Base-by-base conservation (phyloP, 2,113 vertebrate species). In the Morone saxatilis region DNA sequence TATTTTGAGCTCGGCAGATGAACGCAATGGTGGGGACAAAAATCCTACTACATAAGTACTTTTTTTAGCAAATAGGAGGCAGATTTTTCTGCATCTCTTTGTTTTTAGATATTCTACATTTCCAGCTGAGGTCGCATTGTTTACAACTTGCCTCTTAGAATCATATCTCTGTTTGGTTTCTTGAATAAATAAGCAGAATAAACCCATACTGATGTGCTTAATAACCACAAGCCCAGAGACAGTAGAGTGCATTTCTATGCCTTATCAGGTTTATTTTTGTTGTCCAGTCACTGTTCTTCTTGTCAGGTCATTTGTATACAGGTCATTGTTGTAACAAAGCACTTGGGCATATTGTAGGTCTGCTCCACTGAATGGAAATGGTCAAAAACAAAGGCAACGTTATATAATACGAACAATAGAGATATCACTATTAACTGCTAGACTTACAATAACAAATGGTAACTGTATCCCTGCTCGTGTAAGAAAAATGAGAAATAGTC, bases 401-500 rank as follows among this genome's bases (percentile, higher is more conserved):
- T 88, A 81, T 86, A 88, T 83, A 71, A 87, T 60, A 90, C 51
- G 60, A 93, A 87, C 83, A 84, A 88, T 85, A 89, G 81, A 92
- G 80, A 83, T 74, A 85, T 80, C 88, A 75, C 88, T 88, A 87
- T 86, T 79, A 92, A 91, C 78, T 79, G 85, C 89, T 88, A 88
- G 85, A 85, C 85, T 84, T 89, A 87, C 84, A 86, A 79, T 86
- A 78, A 87, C 62, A 78, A 86, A 86, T 19, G 75, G 79, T 88
- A 88, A 91, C 86, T 80, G 86, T 89, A 79, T 67, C 88, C 87
- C 87, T 79, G 81, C 79, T 91, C 51, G 77, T 90, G 80, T 86
- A 82, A 88, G 81, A 91, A 87, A 90, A 90, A 90, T 74, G 73
- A 84, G 74, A 91, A 91, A 92, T 87, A 85, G 85, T 91, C 91